Conservation (phyloP, 2,797 vertebrate genomes). For the Enteromius unitaeniatus region DNA sequence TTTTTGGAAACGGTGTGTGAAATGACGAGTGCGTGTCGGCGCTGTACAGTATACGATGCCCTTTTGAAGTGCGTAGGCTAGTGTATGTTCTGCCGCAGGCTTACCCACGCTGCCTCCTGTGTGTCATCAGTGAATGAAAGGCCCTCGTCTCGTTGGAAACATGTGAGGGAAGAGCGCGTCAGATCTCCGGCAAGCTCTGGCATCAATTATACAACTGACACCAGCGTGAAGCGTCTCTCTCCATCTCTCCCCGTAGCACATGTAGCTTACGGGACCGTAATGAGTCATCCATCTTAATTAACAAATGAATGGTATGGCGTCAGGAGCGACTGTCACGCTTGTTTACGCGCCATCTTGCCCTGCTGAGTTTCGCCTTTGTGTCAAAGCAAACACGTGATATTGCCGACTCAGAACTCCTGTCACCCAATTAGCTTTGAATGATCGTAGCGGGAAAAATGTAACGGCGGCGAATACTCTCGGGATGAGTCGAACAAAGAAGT, state of each 20-base stretch:
- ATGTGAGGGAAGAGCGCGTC: conserved; percentile 49
- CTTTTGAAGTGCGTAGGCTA: conserved; percentile 41
- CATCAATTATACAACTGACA: conserved; percentile 60
- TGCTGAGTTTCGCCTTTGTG: conserved; percentile 39
- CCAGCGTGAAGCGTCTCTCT: conserved; percentile 32
- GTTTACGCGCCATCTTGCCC: conserved; percentile 54
- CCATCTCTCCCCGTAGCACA: conserved; percentile 48
- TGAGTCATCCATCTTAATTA: conserved; percentile 62
- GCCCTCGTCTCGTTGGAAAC: conserved; percentile 48
- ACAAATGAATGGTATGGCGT: conserved; percentile 31
- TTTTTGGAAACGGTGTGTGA: conserved; percentile 20
- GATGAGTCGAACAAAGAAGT: conserved; percentile 43
- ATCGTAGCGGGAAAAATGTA: conserved; percentile 55
- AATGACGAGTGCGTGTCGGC: conserved; percentile 48
- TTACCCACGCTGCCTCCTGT: conserved; percentile 60
- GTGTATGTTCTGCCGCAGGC: conserved; percentile 49
- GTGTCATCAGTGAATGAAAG: conserved; percentile 74
- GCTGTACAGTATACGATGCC: conserved; percentile 42
- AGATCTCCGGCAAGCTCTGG: conserved; percentile 55
- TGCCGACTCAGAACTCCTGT: conserved; percentile 51
- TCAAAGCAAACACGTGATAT: conserved; percentile 50
- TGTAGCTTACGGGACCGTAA: conserved; percentile 36
- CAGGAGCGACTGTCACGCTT: conserved; percentile 56
- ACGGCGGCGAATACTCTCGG: conserved; percentile 29
- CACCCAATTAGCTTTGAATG: conserved; percentile 62